A percentile compares a stretch with the other conserved stretches of the same genome.
Evolutionary conservation across 2,888 invertebrate genomes (phyloP).

Genomic region (Latrodectus hesperus): DNA sequence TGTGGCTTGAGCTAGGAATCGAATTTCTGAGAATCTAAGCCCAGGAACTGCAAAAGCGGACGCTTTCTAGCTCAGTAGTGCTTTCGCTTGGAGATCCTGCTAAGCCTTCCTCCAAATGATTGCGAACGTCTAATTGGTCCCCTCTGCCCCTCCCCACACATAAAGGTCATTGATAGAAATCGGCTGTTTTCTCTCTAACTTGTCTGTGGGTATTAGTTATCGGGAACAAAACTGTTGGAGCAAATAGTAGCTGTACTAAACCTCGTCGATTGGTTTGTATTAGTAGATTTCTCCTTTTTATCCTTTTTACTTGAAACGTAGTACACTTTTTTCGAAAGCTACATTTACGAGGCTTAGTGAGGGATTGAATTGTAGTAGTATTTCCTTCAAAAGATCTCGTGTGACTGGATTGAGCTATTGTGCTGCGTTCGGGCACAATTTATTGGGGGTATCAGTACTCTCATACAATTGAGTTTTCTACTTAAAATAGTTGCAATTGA

Average conservation of each 20-base stretch:
- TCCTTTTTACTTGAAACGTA: no score
- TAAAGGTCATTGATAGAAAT: constrained; percentile 33
- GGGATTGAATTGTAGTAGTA: no score
- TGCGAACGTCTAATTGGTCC: constrained; percentile 37
- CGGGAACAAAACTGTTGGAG: neutral
- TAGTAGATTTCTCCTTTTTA: constrained; percentile 9
- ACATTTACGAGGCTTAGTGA: no score
- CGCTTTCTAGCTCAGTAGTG: constrained; percentile 8
- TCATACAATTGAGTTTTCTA: no score
- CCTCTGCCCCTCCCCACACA: constrained; percentile 6
- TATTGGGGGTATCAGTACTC: no score
- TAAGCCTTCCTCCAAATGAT: constrained; percentile 37
- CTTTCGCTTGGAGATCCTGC: constrained; percentile 12
- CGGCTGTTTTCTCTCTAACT: constrained; percentile 25
- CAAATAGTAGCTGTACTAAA: constrained; percentile 4
- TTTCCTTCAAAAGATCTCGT: no score
- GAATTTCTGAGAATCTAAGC: constrained; percentile 21
- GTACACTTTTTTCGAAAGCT: no score
- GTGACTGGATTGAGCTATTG: no score
- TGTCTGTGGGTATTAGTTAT: constrained; percentile 54
- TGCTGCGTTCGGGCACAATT: no score
- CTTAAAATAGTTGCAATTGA: no score
- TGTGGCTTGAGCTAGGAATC: constrained; percentile 13
- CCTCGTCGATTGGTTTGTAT: constrained; percentile 20
- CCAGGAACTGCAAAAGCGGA: constrained; percentile 2